Conservation (phyloP, 2,797 vertebrate species). For the Neosilurus mollespiculum region DNA sequence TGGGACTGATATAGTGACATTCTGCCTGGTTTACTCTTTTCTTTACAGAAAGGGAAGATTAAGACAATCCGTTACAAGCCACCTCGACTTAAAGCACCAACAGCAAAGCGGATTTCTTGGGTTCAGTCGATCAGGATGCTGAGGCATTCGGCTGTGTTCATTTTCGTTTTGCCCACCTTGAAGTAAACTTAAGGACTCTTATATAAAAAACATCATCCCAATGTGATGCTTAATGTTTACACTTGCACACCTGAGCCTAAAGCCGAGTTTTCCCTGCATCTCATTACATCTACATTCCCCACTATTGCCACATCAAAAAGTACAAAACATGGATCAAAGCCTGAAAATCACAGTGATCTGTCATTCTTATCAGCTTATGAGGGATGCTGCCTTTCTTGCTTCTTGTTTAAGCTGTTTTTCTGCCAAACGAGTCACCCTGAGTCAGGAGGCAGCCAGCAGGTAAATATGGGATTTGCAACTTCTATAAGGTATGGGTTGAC, state of each 20-base stretch:
- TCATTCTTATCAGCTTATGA: constrained; percentile 39
- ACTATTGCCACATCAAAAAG: constrained; percentile 49
- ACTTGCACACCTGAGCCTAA: constrained; percentile 24
- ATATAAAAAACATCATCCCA: constrained; percentile 46
- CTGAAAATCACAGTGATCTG: constrained; percentile 53
- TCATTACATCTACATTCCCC: constrained; percentile 36
- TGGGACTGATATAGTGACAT: constrained; percentile 74
- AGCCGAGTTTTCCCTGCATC: constrained; percentile 29
- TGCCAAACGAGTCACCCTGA: constrained; percentile 41
- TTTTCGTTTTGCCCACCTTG: constrained; percentile 60
- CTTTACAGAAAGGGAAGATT: constrained; percentile 74
- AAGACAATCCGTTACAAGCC: constrained; percentile 77
- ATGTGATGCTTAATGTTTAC: constrained; percentile 14
- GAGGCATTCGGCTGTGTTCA: constrained; percentile 64
- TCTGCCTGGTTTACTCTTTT: constrained; percentile 74
- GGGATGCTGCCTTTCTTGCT: background rate
- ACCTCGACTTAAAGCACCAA: constrained; percentile 74
- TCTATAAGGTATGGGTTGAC: constrained; percentile 28
- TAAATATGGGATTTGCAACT: constrained; percentile 45
- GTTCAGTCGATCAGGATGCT: constrained; percentile 62
- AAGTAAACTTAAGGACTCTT: constrained; percentile 60
- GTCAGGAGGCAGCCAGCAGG: constrained; percentile 35
- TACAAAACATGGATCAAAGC: constrained; percentile 46
- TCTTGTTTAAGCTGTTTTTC: constrained; percentile 53
- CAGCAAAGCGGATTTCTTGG: constrained; percentile 80